Evolutionary conservation across 2,797 vertebrate species (phyloP), one percentile per base, ranked within the genome.

Genomic region (Sylvia borin): DNA sequence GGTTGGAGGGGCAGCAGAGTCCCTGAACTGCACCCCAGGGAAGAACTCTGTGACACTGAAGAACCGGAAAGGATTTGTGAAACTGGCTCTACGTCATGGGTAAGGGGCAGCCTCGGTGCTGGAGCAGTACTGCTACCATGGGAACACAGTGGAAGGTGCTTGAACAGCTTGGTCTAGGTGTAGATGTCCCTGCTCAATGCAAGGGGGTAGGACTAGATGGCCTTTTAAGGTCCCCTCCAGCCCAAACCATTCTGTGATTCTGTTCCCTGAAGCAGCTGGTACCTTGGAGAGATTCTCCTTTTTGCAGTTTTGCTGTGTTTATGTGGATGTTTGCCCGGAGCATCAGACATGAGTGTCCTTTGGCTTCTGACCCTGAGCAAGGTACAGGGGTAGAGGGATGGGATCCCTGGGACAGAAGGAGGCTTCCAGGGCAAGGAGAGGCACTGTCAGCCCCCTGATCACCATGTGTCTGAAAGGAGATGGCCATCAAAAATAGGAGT

Each of bases 61-160:
- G 94, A 98, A 98, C 61, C 98, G 99, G 48, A 99, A 99, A 96
- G 99, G 99, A 79, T 99, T 99, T 72, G 98, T 99, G 78, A 99
- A 95, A 82, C 97, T 99, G 93, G 99, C 99, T 7, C 97, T 99
- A 8, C 96, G 97, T 83, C 98, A 99, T 5, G 99, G 99, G 99
- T 99, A 96, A 98, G 98, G 50, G 45, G 26, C 27, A 42, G 0
- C 18, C 31, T 27, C 5, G 2, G 0, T 7, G n/a, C 20, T 32
- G 25, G 24, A 57, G 36, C n/a, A 25, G 38, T 15, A 5, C 48
- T 20, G 4, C 32, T 25, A 5, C 32, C 7, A 1, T 19, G 7
- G 58, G 40, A 61, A 40, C 58, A 29, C 36, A 27, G 13, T 1
- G 7, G 12, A 51, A 60, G 31, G 32, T 34, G 31, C 20, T 64